phyloP scores from a whole-genome alignment of 1,140 invertebrate genomes.

The Dendroctonus ponderosae region DNA sequence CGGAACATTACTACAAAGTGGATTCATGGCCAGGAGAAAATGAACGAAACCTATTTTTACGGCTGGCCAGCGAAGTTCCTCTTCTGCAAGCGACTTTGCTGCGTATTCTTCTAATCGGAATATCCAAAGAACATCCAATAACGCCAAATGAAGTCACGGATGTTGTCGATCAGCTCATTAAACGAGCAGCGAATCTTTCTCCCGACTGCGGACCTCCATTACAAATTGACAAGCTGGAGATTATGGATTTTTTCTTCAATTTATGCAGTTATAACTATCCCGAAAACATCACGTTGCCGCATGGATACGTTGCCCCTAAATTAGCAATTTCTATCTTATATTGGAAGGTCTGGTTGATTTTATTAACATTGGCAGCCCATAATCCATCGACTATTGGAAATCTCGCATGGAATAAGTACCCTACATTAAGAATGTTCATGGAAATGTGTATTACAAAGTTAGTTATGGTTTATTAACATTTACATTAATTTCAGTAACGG shows the following conservation, averaged over 20 bases:
- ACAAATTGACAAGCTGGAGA: constrained; percentile 76
- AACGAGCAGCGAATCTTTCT: constrained; percentile 75
- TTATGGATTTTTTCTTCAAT: constrained; percentile 88
- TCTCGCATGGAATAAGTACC: constrained; percentile 85
- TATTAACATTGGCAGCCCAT: constrained; percentile 86
- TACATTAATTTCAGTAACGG: not conserved
- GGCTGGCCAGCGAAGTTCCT: constrained; percentile 84
- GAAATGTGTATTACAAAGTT: constrained; percentile 97
- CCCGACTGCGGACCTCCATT: constrained; percentile 64
- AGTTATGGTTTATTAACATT: constrained; percentile 39
- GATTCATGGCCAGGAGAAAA: constrained; percentile 93
- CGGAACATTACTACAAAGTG: constrained; percentile 84
- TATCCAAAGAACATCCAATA: constrained; percentile 82
- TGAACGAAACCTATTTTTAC: constrained; percentile 74
- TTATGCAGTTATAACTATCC: constrained; percentile 89
- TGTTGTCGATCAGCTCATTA: constrained; percentile 79
- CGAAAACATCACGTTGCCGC: constrained; percentile 85
- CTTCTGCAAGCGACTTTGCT: constrained; percentile 81
- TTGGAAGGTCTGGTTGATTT: constrained; percentile 92
- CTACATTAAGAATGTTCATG: constrained; percentile 88
- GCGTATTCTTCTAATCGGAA: constrained; percentile 76
- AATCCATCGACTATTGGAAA: constrained; percentile 87
- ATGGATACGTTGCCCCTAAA: constrained; percentile 80
- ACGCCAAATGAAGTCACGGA: constrained; percentile 81
- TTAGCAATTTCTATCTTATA: constrained; percentile 88